Percentiles rank a stretch among this genome's conserved stretches.
phyloP scores from a whole-genome alignment of 2,113 vertebrate species.

The Carassius gibelio region DNA sequence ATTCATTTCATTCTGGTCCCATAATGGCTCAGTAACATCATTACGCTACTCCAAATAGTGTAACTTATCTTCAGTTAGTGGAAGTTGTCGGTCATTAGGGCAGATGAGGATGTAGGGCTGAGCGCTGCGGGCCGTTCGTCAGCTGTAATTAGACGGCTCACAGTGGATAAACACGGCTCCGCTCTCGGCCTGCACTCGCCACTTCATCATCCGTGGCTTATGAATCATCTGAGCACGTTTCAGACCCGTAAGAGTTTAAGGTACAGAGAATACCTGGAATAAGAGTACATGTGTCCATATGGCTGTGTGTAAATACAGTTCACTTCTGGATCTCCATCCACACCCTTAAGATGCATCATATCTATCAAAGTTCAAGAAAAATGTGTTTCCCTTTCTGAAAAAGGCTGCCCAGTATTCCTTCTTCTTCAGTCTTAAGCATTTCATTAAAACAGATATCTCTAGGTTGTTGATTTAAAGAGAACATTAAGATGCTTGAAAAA shows the following conservation, averaged over 20 bases:
- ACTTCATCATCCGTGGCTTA: background rate
- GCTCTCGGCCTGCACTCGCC: too few species aligned
- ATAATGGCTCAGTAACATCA: conserved; percentile 39
- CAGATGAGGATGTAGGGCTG: conserved; percentile 25
- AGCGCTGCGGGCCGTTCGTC: background rate
- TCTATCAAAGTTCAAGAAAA: background rate
- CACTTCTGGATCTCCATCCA: background rate
- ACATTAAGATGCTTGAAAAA: too few species aligned
- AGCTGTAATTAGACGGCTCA: conserved; percentile 36
- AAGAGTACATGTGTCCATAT: background rate
- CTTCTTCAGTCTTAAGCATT: background rate
- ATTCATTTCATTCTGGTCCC: conserved; percentile 32
- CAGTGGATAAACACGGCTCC: conserved; percentile 2
- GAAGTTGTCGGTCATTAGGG: conserved; percentile 45
- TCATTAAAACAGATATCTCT: background rate
- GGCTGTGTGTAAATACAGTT: background rate
- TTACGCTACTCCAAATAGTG: conserved; percentile 37
- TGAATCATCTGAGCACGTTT: background rate
- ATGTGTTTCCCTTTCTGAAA: background rate
- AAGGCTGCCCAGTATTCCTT: background rate
- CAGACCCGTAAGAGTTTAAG: background rate
- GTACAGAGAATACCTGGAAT: background rate
- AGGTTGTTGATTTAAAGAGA: background rate
- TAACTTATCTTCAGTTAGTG: conserved; percentile 50
- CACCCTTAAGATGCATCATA: background rate